Conservation (phyloP, 2,113 vertebrate species). For the Plotosus lineatus region DNA sequence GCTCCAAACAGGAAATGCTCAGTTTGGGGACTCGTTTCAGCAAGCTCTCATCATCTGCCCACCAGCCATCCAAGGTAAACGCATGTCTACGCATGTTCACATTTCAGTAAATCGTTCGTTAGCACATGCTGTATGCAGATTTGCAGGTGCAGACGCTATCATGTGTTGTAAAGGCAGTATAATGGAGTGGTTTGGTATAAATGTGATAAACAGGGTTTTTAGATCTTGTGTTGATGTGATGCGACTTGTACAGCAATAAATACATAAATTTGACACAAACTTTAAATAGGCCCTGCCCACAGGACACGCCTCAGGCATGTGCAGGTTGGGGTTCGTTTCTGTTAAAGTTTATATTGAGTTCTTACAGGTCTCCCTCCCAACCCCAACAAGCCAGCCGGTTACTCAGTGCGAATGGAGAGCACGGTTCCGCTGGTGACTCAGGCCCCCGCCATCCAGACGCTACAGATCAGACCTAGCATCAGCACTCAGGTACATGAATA, state of each 20-base stretch:
- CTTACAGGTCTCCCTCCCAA: constrained; percentile 85
- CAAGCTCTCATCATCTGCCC: constrained; percentile 95
- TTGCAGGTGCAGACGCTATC: not conserved
- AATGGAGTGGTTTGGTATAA: not conserved
- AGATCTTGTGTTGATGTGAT: not conserved
- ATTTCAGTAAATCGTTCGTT: too few species aligned
- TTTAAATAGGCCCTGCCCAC: not conserved
- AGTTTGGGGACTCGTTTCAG: constrained; percentile 95
- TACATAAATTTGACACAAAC: not conserved
- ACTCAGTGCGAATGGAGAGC: constrained; percentile 89
- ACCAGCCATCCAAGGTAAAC: constrained; percentile 88
- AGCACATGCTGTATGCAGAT: not conserved
- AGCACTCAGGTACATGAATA: constrained; percentile 89
- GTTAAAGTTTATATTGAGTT: not conserved
- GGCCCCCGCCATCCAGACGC: constrained; percentile 86
- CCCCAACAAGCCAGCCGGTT: constrained; percentile 84
- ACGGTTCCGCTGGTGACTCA: constrained; percentile 90
- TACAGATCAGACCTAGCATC: constrained; percentile 91
- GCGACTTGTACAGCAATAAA: not conserved
- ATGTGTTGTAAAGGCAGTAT: not conserved
- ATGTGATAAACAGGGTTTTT: not conserved
- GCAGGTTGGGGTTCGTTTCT: not conserved
- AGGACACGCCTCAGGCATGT: not conserved
- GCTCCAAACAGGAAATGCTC: constrained; percentile 88
- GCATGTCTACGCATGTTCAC: too few species aligned